Base-by-base conservation (phyloP, 2,797 vertebrate genomes). In the Pagetopsis macropterus region DNA sequence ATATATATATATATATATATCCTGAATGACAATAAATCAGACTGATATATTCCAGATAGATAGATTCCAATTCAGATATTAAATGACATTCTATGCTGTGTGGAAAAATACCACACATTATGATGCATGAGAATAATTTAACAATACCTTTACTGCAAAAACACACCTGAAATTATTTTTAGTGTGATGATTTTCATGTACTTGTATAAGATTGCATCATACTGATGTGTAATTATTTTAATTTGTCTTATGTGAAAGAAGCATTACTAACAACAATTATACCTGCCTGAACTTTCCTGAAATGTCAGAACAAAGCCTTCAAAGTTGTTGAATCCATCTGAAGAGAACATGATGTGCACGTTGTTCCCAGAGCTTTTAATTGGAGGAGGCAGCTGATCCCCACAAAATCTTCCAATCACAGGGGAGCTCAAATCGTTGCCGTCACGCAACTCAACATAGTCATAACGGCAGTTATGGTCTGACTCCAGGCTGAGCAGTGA, bases 311-410 rank as follows among this genome's bases (percentile, higher is more conserved):
- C 95, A 92, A 98, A 98, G 41, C 96, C 96, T 52, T 97, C 96
- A n/a, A 96, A 96, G 85, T 96, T 98, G 90, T 97, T 96, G 70
- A 96, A 97, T 71, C 97, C 96, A 44, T 97, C 96, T 0, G 97
- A 97, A 50, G 89, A 90, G 88, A 98, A 99, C 65, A 95, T 94
- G 77, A 97, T 64, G 54, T 97, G 96, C 61, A 97, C 84, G 0
- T 90, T 68, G 72, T 94, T 92, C 10, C 95, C 93, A 0, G 93
- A 93, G 90, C 96, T 97, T 79, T 79, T 91, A 51, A 97, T 89
- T 16, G 94, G 94, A 58, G 91, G 90, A 1, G 95, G 96, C 45
- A 95, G 92, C 65, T 93, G 93, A 2, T 96, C 95, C 64, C 96
- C 96, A 83, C 97, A 99, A 90, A 95, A 96, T 46, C 95, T 94